Base-by-base conservation (phyloP, 1,140 invertebrate species). In the Drosophila mojavensis region DNA sequence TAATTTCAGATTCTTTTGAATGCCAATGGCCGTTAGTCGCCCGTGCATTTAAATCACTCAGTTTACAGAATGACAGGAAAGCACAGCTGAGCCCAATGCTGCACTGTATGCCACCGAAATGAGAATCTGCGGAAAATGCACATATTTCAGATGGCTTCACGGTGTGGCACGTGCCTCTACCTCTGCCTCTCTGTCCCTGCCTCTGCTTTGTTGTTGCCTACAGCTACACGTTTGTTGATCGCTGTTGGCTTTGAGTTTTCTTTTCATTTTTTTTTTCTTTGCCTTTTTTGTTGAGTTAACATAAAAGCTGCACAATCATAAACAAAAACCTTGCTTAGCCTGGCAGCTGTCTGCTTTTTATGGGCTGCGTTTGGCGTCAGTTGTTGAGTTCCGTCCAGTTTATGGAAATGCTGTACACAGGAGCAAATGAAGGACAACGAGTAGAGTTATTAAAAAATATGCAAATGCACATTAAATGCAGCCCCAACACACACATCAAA, bases 311-410 rank as follows among this genome's bases (percentile, higher is more conserved):
- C 60, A 76, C 63, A 79, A 79, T 83, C 76, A 74, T 84, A 77
- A 84, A 77, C 73, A 79, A 84, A 82, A 84, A 77, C 77, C 68
- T 74, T 79, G 62, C 77, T 72, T 82, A 70, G 72, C 65, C 68
- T 67, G 80, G 54, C 80, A 84, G 73, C 81, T 83, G 80, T 81
- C 75, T 81, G 61, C 53, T 73, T 81, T 81, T 81, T 81, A 81
- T 69, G 74, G 45, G 69, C 66, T 33, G 58, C 66, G 63, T 69
- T 53, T 63, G 58, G 28, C 43, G 56, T 33, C 60, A 70, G 39
- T 59, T 62, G 53, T 66, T 58, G 51, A 59, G 69, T 62, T 61
- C 48, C 58, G 61, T 54, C 39, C 20, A 41, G 28, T 69, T 69
- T 64, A 74, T 69, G 75, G 54, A 54, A 69, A 60, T 75, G 28